phyloP scores from a whole-genome alignment of 2,797 vertebrate species.

The Brachymystax lenok region DNA sequence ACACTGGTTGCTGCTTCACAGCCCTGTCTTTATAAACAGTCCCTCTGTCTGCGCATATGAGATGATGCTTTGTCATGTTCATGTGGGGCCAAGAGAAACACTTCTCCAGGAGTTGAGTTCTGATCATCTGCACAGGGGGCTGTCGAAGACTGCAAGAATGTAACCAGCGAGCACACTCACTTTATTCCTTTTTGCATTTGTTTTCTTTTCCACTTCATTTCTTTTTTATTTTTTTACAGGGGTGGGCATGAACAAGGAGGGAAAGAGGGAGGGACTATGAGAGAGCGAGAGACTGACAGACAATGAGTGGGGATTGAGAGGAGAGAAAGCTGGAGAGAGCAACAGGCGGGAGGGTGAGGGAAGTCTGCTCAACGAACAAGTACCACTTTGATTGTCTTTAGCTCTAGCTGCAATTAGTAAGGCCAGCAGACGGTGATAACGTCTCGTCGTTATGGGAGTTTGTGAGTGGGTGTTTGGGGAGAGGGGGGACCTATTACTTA shows the following conservation, averaged over 20 bases:
- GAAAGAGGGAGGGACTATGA: background rate
- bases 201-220: too few species aligned
- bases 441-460: too few species aligned
- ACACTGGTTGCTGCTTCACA: background rate
- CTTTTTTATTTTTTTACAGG: too few species aligned
- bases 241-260: background rate
- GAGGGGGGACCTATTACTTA: constrained; percentile 50
- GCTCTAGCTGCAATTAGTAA: background rate
- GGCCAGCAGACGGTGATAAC: constrained; percentile 9
- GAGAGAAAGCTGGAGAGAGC: background rate
- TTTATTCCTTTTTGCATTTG: too few species aligned
- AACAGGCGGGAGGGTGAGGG: background rate
- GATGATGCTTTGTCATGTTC: background rate
- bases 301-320: background rate
- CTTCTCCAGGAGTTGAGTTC: background rate
- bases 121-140: background rate
- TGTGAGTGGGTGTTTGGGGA: constrained; percentile 53
- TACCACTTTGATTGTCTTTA: background rate
- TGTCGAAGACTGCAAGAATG: too few species aligned
- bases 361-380: background rate
- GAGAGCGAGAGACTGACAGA: background rate
- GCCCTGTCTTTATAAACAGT: background rate
- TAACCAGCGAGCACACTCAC: too few species aligned
- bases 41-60: background rate
- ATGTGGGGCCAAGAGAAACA: background rate